These are phyloP conservation scores for Zosterops hypoxanthus DNA, from an alignment of 2,113 vertebrate species.

Conservation along the genomic window DNA sequence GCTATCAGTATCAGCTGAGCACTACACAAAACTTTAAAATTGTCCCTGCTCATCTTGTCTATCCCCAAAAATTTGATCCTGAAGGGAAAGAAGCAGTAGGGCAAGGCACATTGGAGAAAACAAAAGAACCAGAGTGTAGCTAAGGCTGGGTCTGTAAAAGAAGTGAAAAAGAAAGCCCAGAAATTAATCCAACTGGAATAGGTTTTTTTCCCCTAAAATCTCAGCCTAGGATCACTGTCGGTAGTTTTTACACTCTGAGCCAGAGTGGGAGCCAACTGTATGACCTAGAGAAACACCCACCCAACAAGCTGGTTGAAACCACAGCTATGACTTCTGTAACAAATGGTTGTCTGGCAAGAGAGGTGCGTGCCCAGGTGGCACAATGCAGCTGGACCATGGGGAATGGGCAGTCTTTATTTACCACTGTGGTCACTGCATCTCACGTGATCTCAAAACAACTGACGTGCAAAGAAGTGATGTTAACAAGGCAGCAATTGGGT, in stretches of 20 bases:
- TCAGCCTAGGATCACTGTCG: not conserved
- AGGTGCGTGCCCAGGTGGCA: not conserved
- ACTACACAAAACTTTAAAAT: not conserved
- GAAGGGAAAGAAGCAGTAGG: not conserved
- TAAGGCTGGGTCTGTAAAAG: not conserved
- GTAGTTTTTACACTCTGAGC: not conserved
- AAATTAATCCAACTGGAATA: not conserved
- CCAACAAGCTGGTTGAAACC: not conserved
- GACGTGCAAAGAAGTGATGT: not conserved
- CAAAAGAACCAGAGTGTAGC: not conserved
- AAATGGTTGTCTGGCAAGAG: fast-evolving
- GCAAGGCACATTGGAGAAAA: not conserved
- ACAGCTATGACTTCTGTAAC: not conserved
- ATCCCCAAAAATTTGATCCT: not conserved
- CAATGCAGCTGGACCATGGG: fast-evolving
- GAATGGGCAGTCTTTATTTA: not conserved
- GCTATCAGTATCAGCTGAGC: not conserved
- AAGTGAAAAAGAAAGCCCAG: not conserved
- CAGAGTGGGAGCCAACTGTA: not conserved
- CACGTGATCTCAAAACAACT: fast-evolving
- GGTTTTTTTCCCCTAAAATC: not conserved
- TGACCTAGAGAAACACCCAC: not conserved
- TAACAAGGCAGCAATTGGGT: fast-evolving
- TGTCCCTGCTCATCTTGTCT: not conserved
- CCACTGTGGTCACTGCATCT: too few species aligned